Base-by-base conservation (phyloP, 2,797 vertebrate species). In the Dendrocincla fuliginosa region DNA sequence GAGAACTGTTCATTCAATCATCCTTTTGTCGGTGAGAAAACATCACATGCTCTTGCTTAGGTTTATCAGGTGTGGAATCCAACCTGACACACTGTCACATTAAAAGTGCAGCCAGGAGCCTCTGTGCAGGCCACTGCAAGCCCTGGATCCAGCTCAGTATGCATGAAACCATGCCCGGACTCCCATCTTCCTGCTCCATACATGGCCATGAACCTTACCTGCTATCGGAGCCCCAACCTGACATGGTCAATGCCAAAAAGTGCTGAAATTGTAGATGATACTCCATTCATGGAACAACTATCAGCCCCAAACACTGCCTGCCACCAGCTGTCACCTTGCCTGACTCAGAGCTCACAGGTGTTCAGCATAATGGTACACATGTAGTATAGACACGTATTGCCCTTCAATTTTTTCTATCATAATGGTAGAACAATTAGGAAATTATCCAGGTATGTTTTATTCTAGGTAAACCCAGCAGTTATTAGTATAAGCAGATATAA, bases 131-230 rank as follows among this genome's bases (percentile, higher is more conserved):
- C n/a, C 69, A 15, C 82, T 10, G 6, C 46, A 35, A 42, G 61
- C 50, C 22, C 9, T 13, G 5, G 20, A 5, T 39, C 52, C 63
- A 37, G 47, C 25, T 32, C 22, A 24, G 13, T 8, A 6, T 1
- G 1, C 20, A 20, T 11, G 5, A 76, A 81, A 10, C 30, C 37
- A 15, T 20, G 35, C 15, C 41, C 74, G 82, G 14, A 9, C 20
- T 39, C 42, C 42, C 7, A 1, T 30, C 50, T 28, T 41, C 32
- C 41, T 22, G 32, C 9, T 56, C 68, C 19, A 10, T 24, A 35
- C 9, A 1, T 0, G 2, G 47, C 28, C 0, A 0, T 16, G 46
- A 42, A 30, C 17, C 33, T 27, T 27, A 65, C 23, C 50, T 7
- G 1, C 47, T 37, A 15, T 8, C 46, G 57, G 30, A 91, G 11